phyloP scores from a whole-genome alignment of 2,113 vertebrate species.

The Panthera uncia region DNA sequence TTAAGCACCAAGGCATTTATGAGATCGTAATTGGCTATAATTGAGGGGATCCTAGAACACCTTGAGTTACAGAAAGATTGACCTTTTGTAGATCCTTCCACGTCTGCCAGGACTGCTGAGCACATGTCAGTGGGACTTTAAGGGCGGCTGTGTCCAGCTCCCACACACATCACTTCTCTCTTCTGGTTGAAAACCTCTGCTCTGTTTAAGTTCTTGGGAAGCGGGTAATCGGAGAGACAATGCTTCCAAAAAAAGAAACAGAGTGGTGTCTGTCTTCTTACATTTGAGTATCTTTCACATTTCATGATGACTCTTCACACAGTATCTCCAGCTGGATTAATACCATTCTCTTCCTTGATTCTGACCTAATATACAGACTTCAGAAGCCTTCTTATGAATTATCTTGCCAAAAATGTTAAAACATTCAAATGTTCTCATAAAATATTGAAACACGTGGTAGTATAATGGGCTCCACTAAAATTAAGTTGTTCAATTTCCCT shows the following conservation, averaged over 20 bases:
- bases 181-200: background rate
- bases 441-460: constrained; percentile 46
- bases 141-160: fast-evolving
- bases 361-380: background rate
- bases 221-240: background rate
- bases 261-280: background rate
- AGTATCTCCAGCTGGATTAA: background rate
- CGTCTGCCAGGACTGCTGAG: background rate
- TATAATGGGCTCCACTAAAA: constrained; percentile 31
- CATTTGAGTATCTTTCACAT: background rate
- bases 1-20: background rate
- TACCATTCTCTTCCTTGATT: background rate
- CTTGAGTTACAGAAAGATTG: background rate
- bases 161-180: background rate
- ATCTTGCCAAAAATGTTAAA: constrained; percentile 47
- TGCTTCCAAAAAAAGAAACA: background rate
- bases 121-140: background rate
- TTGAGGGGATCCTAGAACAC: background rate
- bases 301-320: background rate
- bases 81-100: background rate
- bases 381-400: constrained; percentile 27
- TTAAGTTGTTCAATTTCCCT: constrained; percentile 42
- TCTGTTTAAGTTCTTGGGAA: background rate
- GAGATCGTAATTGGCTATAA: background rate
- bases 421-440: constrained; percentile 52